These are phyloP conservation scores for Dryococelus australis DNA, from an alignment of 2,888 invertebrate species.

Conservation along the genomic window DNA sequence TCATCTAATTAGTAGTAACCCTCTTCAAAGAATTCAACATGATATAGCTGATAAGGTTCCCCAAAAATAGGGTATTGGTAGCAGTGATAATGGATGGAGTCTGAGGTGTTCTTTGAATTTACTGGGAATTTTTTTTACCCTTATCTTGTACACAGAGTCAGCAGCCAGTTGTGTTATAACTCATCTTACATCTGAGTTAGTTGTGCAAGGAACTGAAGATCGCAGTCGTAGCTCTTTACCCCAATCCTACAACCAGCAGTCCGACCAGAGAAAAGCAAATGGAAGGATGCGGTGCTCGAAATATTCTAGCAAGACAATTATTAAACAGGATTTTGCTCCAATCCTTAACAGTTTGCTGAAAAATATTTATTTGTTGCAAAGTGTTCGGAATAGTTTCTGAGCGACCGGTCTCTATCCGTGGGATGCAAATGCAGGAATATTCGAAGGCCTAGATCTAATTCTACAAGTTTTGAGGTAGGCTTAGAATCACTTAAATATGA, in stretches of 20 bases:
- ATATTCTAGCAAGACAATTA: background rate
- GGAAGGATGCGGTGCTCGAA: background rate
- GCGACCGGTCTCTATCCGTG: constrained; percentile 48
- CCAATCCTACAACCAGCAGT: background rate
- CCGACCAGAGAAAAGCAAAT: background rate
- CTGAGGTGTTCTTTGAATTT: constrained; percentile 1
- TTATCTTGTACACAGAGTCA: constrained; percentile 16
- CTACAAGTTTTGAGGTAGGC: background rate
- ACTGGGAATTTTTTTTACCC: background rate
- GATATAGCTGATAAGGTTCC: constrained; percentile 21
- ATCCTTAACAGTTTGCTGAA: background rate
- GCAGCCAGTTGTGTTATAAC: constrained; percentile 4
- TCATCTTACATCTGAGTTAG: background rate
- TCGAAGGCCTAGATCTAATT: background rate
- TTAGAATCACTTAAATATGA: background rate
- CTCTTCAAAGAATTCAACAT: constrained; percentile 27
- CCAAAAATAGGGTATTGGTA: constrained; percentile 24
- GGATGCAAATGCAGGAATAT: background rate
- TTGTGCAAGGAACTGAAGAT: background rate
- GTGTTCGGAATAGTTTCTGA: constrained; percentile 53
- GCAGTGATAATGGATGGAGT: background rate
- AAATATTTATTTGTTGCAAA: constrained; percentile 45
- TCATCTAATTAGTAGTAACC: too few relatives aligned
- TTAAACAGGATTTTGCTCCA: background rate
- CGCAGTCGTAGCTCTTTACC: background rate